These are phyloP conservation scores for Cryptus armator DNA, from an alignment of 2,888 invertebrate genomes.

Conservation along the genomic window DNA sequence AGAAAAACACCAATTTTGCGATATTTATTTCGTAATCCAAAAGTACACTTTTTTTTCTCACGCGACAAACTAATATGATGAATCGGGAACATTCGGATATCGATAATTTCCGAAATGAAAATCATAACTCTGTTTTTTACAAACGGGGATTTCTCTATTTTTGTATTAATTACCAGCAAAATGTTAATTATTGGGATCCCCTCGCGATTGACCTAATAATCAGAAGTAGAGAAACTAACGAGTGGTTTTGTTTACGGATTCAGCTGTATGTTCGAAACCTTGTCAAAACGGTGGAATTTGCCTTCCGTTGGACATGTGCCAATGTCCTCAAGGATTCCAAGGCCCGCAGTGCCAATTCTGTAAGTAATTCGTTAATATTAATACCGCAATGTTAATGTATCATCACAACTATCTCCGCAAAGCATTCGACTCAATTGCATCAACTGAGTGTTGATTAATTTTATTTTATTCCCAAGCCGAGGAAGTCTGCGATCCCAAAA, in stretches of 20 bases:
- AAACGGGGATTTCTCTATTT: too few species aligned
- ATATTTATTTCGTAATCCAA: slow-evolving; percentile 12
- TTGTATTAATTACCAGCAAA: too few species aligned
- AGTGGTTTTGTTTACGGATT: slow-evolving; percentile 71
- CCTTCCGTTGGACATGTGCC: slow-evolving; percentile 91
- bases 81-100: too few species aligned
- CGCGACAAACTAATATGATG: too few species aligned
- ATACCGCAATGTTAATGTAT: slow-evolving; percentile 12
- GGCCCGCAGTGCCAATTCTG: slow-evolving; percentile 91
- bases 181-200: too few species aligned
- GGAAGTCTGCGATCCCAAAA: slow-evolving; percentile 87
- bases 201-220: neutral
- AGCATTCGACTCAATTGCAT: slow-evolving; percentile 3
- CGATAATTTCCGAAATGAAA: too few species aligned
- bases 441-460: slow-evolving; percentile 42
- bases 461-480: slow-evolving; percentile 84
- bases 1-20: neutral
- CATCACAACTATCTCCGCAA: neutral
- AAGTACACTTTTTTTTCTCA: neutral
- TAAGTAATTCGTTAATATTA: slow-evolving; percentile 80
- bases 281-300: slow-evolving; percentile 95
- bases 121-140: too few species aligned
- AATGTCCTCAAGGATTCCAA: slow-evolving; percentile 90
- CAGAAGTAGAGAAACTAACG: slow-evolving; percentile 1
- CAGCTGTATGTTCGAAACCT: slow-evolving; percentile 89